Evolutionary conservation across 2,888 invertebrate species (phyloP).

Genomic region (Caenorhabditis macrosperma): DNA sequence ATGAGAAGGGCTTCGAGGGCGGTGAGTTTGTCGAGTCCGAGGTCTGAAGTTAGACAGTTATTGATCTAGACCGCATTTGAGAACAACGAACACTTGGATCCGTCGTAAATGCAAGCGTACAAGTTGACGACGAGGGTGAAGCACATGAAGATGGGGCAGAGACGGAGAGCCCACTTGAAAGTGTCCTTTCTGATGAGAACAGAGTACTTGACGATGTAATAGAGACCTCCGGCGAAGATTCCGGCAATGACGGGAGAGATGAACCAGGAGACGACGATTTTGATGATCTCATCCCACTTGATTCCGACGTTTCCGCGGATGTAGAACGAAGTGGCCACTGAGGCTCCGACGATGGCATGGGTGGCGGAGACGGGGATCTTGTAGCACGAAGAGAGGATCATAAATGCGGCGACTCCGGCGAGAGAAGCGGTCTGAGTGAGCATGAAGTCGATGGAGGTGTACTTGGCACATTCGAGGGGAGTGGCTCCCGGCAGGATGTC

Average conservation of each 20-base stretch:
- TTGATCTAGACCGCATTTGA: neutral
- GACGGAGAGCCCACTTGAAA: slow-evolving; percentile 62
- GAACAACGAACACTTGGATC: slow-evolving; percentile 81
- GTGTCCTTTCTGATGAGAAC: slow-evolving; percentile 84
- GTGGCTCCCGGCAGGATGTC: slow-evolving; percentile 51
- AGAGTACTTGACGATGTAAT: slow-evolving; percentile 87
- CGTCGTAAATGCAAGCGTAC: slow-evolving; percentile 93
- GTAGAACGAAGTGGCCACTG: slow-evolving; percentile 67
- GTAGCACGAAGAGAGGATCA: slow-evolving; percentile 86
- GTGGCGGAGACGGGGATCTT: slow-evolving; percentile 93
- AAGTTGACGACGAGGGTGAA: slow-evolving; percentile 95
- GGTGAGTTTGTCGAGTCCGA: slow-evolving; percentile 66
- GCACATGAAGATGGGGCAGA: slow-evolving; percentile 72
- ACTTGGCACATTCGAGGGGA: slow-evolving; percentile 68
- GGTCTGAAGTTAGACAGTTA: slow-evolving; percentile 52
- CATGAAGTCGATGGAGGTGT: slow-evolving; percentile 71
- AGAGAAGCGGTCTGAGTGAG: slow-evolving; percentile 66
- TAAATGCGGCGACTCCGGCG: slow-evolving; percentile 68
- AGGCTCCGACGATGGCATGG: slow-evolving; percentile 69
- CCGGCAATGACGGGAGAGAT: slow-evolving; percentile 95
- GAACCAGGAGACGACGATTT: slow-evolving; percentile 95
- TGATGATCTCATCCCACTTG: slow-evolving; percentile 88
- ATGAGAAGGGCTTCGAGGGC: slow-evolving; percentile 61
- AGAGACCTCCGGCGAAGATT: slow-evolving; percentile 88
- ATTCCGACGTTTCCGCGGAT: slow-evolving; percentile 88